Percentiles rank a stretch among this genome's conserved stretches.
Conservation (phyloP, 1,140 invertebrate genomes). For the Drosophila tristis region DNA sequence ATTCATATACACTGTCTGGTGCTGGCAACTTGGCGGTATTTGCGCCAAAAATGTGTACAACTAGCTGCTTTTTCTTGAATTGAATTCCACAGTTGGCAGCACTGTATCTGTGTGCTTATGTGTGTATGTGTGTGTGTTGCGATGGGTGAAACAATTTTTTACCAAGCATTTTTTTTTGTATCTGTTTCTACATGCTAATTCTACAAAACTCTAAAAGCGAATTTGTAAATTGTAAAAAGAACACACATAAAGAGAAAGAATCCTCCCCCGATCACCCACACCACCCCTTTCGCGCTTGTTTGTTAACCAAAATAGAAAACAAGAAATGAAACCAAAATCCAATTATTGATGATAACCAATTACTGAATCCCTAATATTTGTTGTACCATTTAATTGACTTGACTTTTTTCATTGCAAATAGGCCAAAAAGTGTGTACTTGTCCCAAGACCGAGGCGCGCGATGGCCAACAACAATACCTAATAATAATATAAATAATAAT, state of each 20-base stretch:
- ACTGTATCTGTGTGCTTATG: conserved; percentile 21
- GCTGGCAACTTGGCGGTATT: conserved; percentile 24
- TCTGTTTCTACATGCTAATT: conserved; percentile 43
- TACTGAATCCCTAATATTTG: conserved; percentile 54
- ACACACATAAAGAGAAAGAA: conserved; percentile 14
- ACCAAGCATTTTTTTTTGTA: conserved; percentile 23
- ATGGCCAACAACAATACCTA: conserved; percentile 84
- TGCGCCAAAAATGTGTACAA: conserved; percentile 2
- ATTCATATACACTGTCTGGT: neutral
- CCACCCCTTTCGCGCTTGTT: conserved; percentile 58
- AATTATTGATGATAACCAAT: conserved; percentile 69
- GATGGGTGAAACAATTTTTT: conserved; percentile 35
- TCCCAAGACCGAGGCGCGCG: conserved; percentile 84
- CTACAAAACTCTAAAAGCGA: conserved; percentile 16
- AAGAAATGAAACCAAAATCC: conserved; percentile 43
- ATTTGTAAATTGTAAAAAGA: conserved; percentile 36
- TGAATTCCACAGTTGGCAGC: conserved; percentile 1
- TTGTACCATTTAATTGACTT: conserved; percentile 83
- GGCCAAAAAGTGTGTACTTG: conserved; percentile 84
- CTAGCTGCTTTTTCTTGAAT: conserved; percentile 4
- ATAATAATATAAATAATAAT: conserved; percentile 66
- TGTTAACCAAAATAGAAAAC: conserved; percentile 39
- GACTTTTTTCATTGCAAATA: conserved; percentile 84
- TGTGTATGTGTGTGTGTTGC: conserved; percentile 47
- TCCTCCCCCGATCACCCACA: conserved; percentile 9